These are phyloP conservation scores for Sebastes diploproa DNA, from an alignment of 2,797 vertebrate species.

Conservation along the genomic window DNA sequence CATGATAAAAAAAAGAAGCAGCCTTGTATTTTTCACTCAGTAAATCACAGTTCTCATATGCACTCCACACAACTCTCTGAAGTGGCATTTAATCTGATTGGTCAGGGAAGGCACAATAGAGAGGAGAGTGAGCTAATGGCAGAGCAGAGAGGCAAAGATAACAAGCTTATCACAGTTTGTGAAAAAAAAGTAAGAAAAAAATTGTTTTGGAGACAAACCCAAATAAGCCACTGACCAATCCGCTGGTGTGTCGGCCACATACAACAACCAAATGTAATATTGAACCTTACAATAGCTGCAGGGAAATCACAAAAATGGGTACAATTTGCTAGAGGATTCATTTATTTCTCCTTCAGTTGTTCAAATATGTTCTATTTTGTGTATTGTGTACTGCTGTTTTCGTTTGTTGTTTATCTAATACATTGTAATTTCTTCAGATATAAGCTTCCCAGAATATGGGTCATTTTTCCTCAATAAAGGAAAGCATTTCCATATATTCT, in stretches of 20 bases:
- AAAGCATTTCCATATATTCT: neutral
- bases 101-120: conserved; percentile 42
- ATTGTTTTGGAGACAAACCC: conserved; percentile 17
- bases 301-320: neutral
- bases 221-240: conserved; percentile 25
- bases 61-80: conserved; percentile 35
- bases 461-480: neutral
- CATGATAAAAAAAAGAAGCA: neutral
- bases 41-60: conserved; percentile 24
- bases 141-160: conserved; percentile 43
- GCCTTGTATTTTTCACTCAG: conserved; percentile 1
- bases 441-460: neutral
- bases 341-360: neutral
- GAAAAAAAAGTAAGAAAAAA: conserved; percentile 7
- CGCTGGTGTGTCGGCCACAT: neutral
- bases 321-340: neutral
- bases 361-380: neutral
- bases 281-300: neutral
- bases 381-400: neutral
- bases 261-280: neutral
- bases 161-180: conserved; percentile 46
- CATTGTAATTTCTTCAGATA: neutral
- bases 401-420: neutral
- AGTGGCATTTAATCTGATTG: conserved; percentile 58
- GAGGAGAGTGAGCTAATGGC: conserved; percentile 46